These are phyloP conservation scores for Petrophora chlorosata DNA, from an alignment of 2,888 invertebrate species.

Conservation along the genomic window DNA sequence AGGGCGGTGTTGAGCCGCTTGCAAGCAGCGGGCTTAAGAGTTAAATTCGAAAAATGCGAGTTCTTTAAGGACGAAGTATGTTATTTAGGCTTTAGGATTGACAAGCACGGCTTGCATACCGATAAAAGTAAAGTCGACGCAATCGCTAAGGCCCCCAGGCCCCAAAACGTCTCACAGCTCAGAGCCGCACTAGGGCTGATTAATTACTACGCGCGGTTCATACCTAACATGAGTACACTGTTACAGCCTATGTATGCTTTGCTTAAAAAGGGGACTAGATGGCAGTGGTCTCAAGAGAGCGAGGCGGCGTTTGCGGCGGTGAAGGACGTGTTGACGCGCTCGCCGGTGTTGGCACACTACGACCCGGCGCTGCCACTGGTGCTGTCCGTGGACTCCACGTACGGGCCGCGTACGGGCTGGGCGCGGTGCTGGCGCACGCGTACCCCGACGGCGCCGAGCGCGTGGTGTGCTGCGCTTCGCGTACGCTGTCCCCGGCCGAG, in stretches of 20 bases:
- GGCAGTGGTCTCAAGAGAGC: too few relatives aligned
- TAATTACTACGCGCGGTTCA: slow-evolving; percentile 1
- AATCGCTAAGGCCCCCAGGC: neutral
- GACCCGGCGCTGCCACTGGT: neutral
- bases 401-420: neutral
- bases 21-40: neutral
- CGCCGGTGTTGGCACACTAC: neutral
- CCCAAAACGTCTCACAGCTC: slow-evolving; percentile 5
- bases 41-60: neutral
- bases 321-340: too few relatives aligned
- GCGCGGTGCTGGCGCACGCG: neutral
- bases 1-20: neutral
- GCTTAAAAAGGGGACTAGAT: too few relatives aligned
- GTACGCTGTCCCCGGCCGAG: too few relatives aligned
- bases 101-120: neutral
- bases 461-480: too few relatives aligned
- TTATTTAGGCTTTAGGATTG: neutral
- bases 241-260: neutral
- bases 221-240: neutral
- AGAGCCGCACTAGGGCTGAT: slow-evolving; percentile 1
- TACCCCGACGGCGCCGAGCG: too few relatives aligned
- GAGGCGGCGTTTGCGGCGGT: too few relatives aligned
- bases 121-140: neutral
- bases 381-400: neutral
- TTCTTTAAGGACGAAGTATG: neutral